A percentile compares a stretch with the other conserved stretches of the same genome.
Evolutionary conservation across 2,113 vertebrate genomes (phyloP).

Genomic region (Colius striatus): DNA sequence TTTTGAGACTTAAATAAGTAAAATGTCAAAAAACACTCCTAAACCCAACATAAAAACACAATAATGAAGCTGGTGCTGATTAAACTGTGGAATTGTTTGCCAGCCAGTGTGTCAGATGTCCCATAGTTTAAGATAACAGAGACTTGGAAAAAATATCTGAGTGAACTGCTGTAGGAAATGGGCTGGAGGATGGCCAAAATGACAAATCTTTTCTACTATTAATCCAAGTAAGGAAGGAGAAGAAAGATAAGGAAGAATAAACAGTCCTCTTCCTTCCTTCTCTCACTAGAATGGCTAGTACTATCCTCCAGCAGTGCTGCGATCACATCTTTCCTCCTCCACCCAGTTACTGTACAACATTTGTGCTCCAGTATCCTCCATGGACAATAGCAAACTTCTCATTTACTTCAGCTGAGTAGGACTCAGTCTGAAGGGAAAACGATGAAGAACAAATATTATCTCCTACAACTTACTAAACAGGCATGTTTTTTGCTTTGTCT

Average conservation of each 20-base stretch:
- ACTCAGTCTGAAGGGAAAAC: background rate
- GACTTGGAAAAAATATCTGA: background rate
- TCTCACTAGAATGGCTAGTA: background rate
- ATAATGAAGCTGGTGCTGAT: background rate
- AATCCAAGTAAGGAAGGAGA: conserved; percentile 21
- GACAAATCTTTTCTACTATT: background rate
- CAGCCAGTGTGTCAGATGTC: conserved; percentile 23
- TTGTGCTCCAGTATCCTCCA: background rate
- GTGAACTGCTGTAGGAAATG: background rate
- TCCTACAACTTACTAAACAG: background rate
- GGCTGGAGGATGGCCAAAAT: conserved; percentile 32
- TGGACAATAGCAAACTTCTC: background rate
- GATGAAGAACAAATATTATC: background rate
- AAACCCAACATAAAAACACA: background rate
- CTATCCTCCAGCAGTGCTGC: background rate
- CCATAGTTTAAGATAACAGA: conserved; percentile 19
- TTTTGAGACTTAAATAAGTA: background rate
- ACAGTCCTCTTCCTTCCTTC: conserved; percentile 1
- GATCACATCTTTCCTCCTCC: background rate
- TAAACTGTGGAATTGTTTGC: background rate
- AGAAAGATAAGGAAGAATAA: conserved; percentile 37
- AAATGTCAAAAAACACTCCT: background rate
- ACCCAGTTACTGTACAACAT: fast-evolving
- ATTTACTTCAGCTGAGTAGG: background rate
- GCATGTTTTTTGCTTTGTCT: background rate